Base-by-base conservation (phyloP, 37 sponge, comb jelly and placozoan species). In the Tethya wilhelma region DNA sequence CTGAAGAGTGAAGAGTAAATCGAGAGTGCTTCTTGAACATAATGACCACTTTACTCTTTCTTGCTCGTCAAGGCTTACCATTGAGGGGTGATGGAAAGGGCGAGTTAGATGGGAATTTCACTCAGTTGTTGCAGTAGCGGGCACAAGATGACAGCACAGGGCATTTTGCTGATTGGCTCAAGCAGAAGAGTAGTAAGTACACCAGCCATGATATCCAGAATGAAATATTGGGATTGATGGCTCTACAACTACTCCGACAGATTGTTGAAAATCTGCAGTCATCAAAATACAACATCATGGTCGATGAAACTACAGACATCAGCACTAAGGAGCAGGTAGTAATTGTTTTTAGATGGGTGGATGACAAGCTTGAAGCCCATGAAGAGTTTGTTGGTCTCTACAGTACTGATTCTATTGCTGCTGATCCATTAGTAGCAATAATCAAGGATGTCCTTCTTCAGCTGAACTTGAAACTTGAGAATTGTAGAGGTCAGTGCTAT, bases 401-500 rank as follows among this genome's bases (percentile, higher is more conserved):
- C 40, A 64, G 56, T 37, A 33, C 40, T 17, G 66, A 82, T 36
- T 67, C 77, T 19, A 76, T 43, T 43, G 29, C 62, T 34, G 84
- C 76, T 40, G 29, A 62, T 49, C 25, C 20, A 39, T 34, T 86
- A 19, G 32, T 79, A 2, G n/a, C 56, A 14, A 78, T 39, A n/a
- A 71, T 86, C 33, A 65, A 69, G 37, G 86, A 86, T 37, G 72
- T 75, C 36, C 57, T 87, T 7, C 57, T 87, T 17, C 74, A 70
- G 8, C 45, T 79, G 67, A 53, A 73, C 39, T 55, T 86, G 23
- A 56, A 42, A 26, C 29, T 79, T 5, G 69, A 87, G 8, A 79
- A 74, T 36, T 87, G 80, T 45, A 40, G 81, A 65, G 81, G 87
- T 25, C 87, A 87, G 59, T 79, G 80, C 68, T 86, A 86, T 45